Evolutionary conservation across 2,113 vertebrate species (phyloP).

Genomic region (Monopterus albus): DNA sequence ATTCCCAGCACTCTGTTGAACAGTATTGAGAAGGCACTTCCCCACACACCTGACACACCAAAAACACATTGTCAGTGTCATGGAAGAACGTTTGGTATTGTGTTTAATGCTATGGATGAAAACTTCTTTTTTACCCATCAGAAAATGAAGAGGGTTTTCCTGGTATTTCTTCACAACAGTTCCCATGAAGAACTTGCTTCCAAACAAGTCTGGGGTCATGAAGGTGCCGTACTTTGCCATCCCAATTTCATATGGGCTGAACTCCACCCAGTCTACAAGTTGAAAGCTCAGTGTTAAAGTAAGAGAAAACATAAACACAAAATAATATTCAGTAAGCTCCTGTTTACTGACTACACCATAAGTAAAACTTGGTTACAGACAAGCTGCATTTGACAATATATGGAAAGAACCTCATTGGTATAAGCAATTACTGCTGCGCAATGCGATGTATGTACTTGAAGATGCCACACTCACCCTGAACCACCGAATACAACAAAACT

Average conservation of each 20-base stretch:
- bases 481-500: neutral
- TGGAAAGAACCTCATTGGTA: no score
- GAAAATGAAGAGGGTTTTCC: slow-evolving; percentile 97
- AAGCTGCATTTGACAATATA: neutral
- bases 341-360: neutral
- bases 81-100: neutral
- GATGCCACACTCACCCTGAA: neutral
- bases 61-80: slow-evolving; percentile 26
- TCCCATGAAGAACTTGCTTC: slow-evolving; percentile 99
- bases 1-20: slow-evolving; percentile 97
- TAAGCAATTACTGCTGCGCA: neutral
- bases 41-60: slow-evolving; percentile 90
- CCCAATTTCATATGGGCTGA: slow-evolving; percentile 96
- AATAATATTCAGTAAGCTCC: neutral
- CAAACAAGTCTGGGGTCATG: slow-evolving; percentile 95
- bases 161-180: slow-evolving; percentile 91
- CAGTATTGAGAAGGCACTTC: slow-evolving; percentile 97
- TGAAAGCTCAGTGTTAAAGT: slow-evolving; percentile 18
- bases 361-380: no score
- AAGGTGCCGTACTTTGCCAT: slow-evolving; percentile 99
- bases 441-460: neutral
- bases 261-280: slow-evolving; percentile 96
- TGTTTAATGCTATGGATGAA: neutral
- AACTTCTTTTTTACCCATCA: slow-evolving; percentile 90
- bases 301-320: neutral